phyloP scores from a whole-genome alignment of 2,113 vertebrate genomes.

The Rhinichthys klamathensis region DNA sequence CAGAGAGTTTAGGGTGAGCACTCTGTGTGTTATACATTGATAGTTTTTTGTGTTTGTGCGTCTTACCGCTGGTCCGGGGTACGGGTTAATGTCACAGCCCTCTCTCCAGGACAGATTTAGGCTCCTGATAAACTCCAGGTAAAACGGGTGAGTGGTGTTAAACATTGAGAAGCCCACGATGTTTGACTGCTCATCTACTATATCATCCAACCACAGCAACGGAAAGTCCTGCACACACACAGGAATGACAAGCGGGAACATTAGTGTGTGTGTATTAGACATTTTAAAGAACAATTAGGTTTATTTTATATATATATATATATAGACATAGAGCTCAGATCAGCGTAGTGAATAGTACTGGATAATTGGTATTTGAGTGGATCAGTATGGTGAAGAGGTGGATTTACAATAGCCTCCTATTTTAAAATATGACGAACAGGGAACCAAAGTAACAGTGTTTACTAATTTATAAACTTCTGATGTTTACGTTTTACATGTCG shows the following conservation, averaged over 20 bases:
- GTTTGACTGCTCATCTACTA: conserved; percentile 89
- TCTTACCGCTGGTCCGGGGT: conserved; percentile 87
- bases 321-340: background rate
- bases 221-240: conserved; percentile 83
- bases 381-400: background rate
- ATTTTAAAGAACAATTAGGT: background rate
- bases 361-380: background rate
- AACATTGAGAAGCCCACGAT: conserved; percentile 94
- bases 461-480: too few species aligned
- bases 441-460: too few species aligned
- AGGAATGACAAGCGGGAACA: conserved; percentile 6
- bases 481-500: too few species aligned
- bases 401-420: too few species aligned
- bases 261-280: background rate
- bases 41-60: background rate
- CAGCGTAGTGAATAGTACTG: background rate
- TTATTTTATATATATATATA: too few species aligned
- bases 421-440: too few species aligned
- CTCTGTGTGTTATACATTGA: background rate
- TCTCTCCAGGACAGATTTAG: conserved; percentile 95
- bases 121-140: conserved; percentile 90
- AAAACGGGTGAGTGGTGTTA: conserved; percentile 92
- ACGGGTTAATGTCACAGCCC: conserved; percentile 86
- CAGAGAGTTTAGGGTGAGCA: background rate
- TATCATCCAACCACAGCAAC: conserved; percentile 84